phyloP scores from a whole-genome alignment of 53 echinoderm and acorn worm species.

The Luidia sarsii region DNA sequence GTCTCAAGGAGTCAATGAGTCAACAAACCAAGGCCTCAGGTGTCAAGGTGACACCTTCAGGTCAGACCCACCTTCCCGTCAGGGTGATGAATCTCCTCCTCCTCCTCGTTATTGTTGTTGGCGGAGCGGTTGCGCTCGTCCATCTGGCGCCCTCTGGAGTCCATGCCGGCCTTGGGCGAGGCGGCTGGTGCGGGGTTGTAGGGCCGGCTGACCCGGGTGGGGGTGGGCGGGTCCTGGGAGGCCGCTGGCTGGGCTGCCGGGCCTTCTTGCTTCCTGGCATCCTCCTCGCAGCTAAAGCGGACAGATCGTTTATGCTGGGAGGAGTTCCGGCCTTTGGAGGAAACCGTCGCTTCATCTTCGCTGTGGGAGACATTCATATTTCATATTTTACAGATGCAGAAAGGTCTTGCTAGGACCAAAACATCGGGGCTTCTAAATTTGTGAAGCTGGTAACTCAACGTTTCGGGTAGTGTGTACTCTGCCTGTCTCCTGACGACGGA shows the following conservation, averaged over 20 bases:
- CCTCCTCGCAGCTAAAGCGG: slow-evolving; percentile 37
- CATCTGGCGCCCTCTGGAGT: slow-evolving; percentile 10
- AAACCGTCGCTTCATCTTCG: slow-evolving; percentile 6
- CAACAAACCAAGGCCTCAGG: too few species aligned
- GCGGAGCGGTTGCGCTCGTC: slow-evolving; percentile 24
- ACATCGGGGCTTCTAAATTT: neutral
- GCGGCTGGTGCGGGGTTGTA: slow-evolving; percentile 10
- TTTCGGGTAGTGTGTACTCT: too few species aligned
- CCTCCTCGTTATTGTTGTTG: slow-evolving; percentile 20
- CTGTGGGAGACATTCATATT: neutral
- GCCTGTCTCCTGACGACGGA: too few species aligned
- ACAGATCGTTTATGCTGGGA: slow-evolving; percentile 53
- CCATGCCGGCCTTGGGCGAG: neutral
- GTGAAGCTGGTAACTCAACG: neutral
- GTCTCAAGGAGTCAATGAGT: too few species aligned
- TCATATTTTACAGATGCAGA: too few species aligned
- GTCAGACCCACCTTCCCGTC: slow-evolving; percentile 97
- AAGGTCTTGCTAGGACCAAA: too few species aligned
- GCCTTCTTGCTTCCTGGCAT: neutral
- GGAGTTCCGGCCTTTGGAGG: slow-evolving; percentile 1
- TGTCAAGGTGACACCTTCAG: too few species aligned
- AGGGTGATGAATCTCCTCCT: slow-evolving; percentile 74
- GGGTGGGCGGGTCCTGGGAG: slow-evolving; percentile 29
- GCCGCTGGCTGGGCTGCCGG: neutral
- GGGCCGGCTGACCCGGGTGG: neutral